Base-by-base conservation (phyloP, 2,797 vertebrate species). In the Chloroceryle amazona region DNA sequence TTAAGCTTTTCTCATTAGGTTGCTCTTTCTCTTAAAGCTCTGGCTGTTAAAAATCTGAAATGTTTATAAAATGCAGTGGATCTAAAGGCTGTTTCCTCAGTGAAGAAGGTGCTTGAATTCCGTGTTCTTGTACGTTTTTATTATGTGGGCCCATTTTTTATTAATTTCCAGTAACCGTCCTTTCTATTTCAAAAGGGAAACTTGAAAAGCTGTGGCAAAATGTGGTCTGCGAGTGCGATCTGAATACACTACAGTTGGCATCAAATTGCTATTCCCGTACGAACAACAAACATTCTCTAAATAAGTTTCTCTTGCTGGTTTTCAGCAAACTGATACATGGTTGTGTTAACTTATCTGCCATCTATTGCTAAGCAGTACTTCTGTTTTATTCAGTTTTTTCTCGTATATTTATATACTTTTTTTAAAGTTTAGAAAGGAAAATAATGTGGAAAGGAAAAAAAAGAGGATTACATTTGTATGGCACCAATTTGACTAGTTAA, bases 341-440 rank as follows among this genome's bases (percentile, higher is more conserved):
- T 61, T 62, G 13, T 58, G 33, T 47, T 89, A 91, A 65, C 29
- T 91, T 67, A 78, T 86, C 61, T 81, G 16, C 82, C 31, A 44
- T 89, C 60, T 87, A 39, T 74, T 5, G 9, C 61, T 35, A 65
- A 80, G 58, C 3, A 4, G 9, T 78, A 46, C 51, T 85, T 82
- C 22, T 63, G 21, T 51, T 84, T 57, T 54, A 51, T 42, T 71
- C 37, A 31, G 3, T 55, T 33, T 49, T 63, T 60, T 17, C 33
- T 65, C n/a, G 78, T 60, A 21, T 11, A 26, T 60, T n/a, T 89
- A 61, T 89, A 33, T 68, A 19, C 17, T 65, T 60, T 82, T 78
- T 94, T 94, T 76, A 39, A 78, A 91, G 52, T 76, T 96, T 72
- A 79, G 39, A 87, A 95, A 84, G 58, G 58, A 91, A 96, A 97